These are phyloP conservation scores for Drosophila obscura DNA, from an alignment of 1,140 invertebrate species.

Conservation along the genomic window DNA sequence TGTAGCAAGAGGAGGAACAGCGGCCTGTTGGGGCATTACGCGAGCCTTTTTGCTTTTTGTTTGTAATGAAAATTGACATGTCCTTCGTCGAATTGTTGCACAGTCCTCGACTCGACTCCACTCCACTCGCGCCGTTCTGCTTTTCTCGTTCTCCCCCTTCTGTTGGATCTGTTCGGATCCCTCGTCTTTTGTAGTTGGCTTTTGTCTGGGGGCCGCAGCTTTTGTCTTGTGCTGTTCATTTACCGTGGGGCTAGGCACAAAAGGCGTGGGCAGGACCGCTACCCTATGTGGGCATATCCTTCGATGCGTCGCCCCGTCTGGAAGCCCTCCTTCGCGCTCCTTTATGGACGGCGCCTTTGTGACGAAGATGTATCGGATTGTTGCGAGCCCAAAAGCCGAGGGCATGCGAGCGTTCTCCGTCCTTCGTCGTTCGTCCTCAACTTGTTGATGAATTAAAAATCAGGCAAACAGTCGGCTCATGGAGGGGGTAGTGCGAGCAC, in stretches of 20 bases:
- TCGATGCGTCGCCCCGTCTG: conserved; percentile 14
- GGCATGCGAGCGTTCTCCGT: conserved; percentile 6
- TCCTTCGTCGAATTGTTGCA: conserved; percentile 72
- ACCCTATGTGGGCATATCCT: conserved; percentile 29
- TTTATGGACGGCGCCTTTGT: conserved; percentile 51
- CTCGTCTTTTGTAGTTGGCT: conserved; percentile 44
- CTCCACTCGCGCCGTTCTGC: no score
- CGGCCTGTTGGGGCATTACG: conserved; percentile 15
- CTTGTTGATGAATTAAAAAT: conserved; percentile 72
- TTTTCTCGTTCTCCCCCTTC: background rate
- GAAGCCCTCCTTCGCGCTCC: background rate
- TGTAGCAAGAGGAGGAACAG: conserved; percentile 7
- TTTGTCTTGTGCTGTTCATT: conserved; percentile 73
- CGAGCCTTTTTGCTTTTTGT: conserved; percentile 71
- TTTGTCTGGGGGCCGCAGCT: conserved; percentile 58
- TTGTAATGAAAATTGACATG: conserved; percentile 77
- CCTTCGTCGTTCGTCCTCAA: conserved; percentile 11
- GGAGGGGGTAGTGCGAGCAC: conserved; percentile 1
- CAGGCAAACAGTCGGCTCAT: conserved; percentile 46
- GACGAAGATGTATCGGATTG: conserved; percentile 69
- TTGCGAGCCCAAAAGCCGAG: conserved; percentile 9
- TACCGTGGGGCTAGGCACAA: conserved; percentile 53
- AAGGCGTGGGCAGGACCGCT: conserved; percentile 35
- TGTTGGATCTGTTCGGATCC: background rate
- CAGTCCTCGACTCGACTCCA: conserved; percentile 18